These are phyloP conservation scores for Exephanes ischioxanthus DNA, from an alignment of 2,888 invertebrate species.

Conservation along the genomic window DNA sequence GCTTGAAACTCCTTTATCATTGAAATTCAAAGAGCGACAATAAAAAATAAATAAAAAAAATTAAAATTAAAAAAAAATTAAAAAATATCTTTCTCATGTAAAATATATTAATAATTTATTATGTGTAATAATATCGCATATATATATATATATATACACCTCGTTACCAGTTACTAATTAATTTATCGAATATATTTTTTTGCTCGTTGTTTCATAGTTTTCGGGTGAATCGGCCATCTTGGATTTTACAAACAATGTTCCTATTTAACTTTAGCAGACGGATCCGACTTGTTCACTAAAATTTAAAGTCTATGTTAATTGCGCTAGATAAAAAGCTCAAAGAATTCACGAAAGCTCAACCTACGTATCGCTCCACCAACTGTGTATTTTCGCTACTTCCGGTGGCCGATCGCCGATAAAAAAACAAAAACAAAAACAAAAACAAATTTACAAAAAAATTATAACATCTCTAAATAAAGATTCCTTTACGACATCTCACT, in stretches of 20 bases:
- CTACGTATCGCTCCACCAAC: constrained; percentile 19
- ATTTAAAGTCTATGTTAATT: neutral
- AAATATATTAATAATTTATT: constrained; percentile 33
- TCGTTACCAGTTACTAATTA: constrained; percentile 54
- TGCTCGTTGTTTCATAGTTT: constrained; percentile 37
- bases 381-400: constrained; percentile 14
- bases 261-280: constrained; percentile 32
- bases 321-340: constrained; percentile 56
- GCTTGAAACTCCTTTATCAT: constrained; percentile 27
- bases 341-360: constrained; percentile 61
- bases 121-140: constrained; percentile 38
- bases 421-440: constrained; percentile 17
- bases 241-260: constrained; percentile 53
- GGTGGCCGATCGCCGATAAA: constrained; percentile 33
- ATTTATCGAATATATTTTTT: constrained; percentile 20
- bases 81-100: constrained; percentile 23
- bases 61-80: neutral
- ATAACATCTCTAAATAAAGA: constrained; percentile 33
- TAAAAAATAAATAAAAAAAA: constrained; percentile 10
- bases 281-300: neutral
- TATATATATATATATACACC: constrained; percentile 37
- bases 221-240: constrained; percentile 51
- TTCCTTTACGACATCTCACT: constrained; percentile 41
- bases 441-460: constrained; percentile 20
- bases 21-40: constrained; percentile 28